A percentile compares a stretch with the other conserved stretches of the same genome.
phyloP scores from a whole-genome alignment of 2,888 invertebrate genomes.

The Eristalinus aeneus region DNA sequence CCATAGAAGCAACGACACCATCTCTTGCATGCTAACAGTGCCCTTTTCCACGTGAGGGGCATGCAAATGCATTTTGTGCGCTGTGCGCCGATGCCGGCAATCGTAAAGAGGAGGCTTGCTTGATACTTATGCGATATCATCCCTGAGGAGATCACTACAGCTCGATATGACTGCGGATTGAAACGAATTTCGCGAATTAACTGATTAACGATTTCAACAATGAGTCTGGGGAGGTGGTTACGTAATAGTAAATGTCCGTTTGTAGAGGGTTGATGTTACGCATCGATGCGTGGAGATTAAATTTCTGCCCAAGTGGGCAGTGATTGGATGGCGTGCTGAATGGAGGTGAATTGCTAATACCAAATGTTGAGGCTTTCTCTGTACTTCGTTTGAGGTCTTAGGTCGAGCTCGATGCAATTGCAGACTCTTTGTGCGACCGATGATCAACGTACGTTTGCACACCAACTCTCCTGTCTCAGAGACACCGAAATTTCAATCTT shows the following conservation, averaged over 20 bases:
- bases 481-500: neutral
- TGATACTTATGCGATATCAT: neutral
- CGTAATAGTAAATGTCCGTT: neutral
- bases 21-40: slow-evolving; percentile 18
- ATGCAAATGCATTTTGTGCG: neutral
- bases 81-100: neutral
- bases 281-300: neutral
- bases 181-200: neutral
- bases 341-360: too few species aligned
- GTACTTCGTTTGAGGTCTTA: too few species aligned
- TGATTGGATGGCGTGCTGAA: neutral
- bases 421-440: neutral
- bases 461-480: neutral
- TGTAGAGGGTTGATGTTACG: neutral
- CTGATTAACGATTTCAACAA: neutral
- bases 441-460: neutral
- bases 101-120: neutral
- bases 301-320: neutral
- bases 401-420: too few species aligned
- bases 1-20: too few species aligned
- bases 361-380: too few species aligned
- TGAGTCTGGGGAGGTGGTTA: neutral
- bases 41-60: neutral
- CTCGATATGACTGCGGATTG: neutral
- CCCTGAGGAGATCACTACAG: neutral